Evolutionary conservation across 2,888 invertebrate species (phyloP), one percentile per base, ranked within the genome.

Genomic region (Phaonia tiefii): DNA sequence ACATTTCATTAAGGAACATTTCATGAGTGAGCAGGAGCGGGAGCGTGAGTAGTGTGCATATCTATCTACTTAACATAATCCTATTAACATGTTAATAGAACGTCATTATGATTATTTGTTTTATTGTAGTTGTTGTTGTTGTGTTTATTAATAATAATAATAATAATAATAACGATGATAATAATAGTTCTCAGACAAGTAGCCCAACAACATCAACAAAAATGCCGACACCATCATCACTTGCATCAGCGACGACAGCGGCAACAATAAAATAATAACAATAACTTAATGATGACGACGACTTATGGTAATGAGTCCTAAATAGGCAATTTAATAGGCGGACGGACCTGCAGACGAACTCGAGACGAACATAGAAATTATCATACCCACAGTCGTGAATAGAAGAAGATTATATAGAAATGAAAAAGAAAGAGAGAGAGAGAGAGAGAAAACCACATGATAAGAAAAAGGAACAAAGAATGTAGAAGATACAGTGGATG

Each of bases 21-120:
- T 51, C 20, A 31, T 5, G 31, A 31, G 31, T 8, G 31, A 5
- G 31, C 20, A 31, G 8, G 31, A 31, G 31, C 31, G 31, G 3
- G 31, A 5, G 31, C 3, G 31, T 3, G 31, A 5, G 31, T 31
- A 31, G 31, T 31, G 31, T 31, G 31, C 8, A 31, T 31, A 31
- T 31, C 8, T 31, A 31, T 31, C 31, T 20, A 37, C 44, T 70
- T 70, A 74, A 74, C 69, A 77, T 80, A 80, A 80, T 80, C 74
- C 70, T 70, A 80, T 80, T 80, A 77, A 74, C 76, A 80, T 77
- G 70, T 76, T 77, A 80, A 80, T 74, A 71, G 75, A 80, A 76
- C 76, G 70, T 80, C 73, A 73, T 80, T 70, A 65, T 31, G 8
- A 8, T 8, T 31, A 31, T 31, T 31, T 31, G 4, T 31, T 5